Conservation (phyloP, 2,113 vertebrate genomes). For the Pterocles gutturalis region DNA sequence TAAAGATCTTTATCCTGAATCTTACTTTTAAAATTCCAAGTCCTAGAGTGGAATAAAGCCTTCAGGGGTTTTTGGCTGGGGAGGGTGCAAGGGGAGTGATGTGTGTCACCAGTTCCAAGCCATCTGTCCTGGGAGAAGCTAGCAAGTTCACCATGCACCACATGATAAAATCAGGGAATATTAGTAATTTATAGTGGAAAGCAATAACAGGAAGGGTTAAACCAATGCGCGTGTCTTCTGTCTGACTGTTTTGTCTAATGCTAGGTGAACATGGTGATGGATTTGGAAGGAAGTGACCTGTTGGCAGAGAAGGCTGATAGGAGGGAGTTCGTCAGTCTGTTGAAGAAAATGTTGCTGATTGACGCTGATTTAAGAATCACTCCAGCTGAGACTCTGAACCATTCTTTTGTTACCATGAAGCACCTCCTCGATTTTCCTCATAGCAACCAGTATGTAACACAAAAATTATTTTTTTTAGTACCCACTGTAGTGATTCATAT, state of each 20-base stretch:
- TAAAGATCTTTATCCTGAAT: neutral
- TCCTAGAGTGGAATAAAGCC: neutral
- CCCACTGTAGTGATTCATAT: neutral
- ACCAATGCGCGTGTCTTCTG: neutral
- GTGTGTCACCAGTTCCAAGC: neutral
- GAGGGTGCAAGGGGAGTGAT: neutral
- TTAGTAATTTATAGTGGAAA: neutral
- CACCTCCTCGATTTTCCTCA: constrained; percentile 98
- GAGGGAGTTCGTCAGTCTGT: constrained; percentile 93
- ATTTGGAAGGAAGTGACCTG: constrained; percentile 96
- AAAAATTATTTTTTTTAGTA: neutral
- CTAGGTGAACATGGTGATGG: constrained; percentile 98
- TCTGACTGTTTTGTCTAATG: constrained; percentile 3
- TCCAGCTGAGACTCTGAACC: constrained; percentile 90
- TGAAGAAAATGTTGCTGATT: constrained; percentile 98
- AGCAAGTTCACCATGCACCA: rapidly evolving
- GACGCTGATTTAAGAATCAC: constrained; percentile 94
- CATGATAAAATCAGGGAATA: neutral
- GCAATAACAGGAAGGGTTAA: neutral
- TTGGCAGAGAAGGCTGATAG: constrained; percentile 96
- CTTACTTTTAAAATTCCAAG: neutral
- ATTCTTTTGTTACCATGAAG: constrained; percentile 98
- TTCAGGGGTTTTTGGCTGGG: neutral
- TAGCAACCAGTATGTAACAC: constrained; percentile 92
- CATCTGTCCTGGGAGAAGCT: neutral